phyloP scores from a whole-genome alignment of 2,797 vertebrate species.

The Diceros bicornis region DNA sequence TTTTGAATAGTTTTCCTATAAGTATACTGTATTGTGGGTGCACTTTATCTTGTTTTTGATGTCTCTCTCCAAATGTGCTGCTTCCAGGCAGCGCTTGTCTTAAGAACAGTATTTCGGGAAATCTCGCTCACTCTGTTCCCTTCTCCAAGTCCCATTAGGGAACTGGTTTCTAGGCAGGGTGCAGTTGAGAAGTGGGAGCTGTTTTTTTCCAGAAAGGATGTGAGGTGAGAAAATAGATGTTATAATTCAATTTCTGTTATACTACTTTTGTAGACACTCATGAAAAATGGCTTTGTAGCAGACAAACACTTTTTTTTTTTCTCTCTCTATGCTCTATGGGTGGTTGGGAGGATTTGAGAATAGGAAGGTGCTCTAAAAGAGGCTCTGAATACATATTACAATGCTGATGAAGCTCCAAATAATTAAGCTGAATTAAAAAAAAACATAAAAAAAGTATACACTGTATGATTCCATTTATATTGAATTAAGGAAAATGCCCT shows the following conservation, averaged over 20 bases:
- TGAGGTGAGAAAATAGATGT: neutral
- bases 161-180: neutral
- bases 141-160: neutral
- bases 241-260: neutral
- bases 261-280: neutral
- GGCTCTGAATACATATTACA: neutral
- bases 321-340: neutral
- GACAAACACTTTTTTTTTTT: neutral
- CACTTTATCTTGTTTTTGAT: neutral
- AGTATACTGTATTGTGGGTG: neutral
- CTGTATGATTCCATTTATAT: neutral
- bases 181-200: neutral
- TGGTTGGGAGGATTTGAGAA: neutral
- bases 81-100: neutral
- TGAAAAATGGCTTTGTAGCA: neutral
- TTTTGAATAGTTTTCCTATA: neutral
- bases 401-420: neutral
- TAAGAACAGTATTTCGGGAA: slow-evolving; percentile 19
- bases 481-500: neutral
- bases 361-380: neutral
- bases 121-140: neutral
- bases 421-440: neutral
- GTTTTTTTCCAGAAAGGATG: neutral
- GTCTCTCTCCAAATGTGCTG: neutral
- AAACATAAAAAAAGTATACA: neutral